Base-by-base conservation (phyloP, 2,888 invertebrate species). In the Cephus spinipes region DNA sequence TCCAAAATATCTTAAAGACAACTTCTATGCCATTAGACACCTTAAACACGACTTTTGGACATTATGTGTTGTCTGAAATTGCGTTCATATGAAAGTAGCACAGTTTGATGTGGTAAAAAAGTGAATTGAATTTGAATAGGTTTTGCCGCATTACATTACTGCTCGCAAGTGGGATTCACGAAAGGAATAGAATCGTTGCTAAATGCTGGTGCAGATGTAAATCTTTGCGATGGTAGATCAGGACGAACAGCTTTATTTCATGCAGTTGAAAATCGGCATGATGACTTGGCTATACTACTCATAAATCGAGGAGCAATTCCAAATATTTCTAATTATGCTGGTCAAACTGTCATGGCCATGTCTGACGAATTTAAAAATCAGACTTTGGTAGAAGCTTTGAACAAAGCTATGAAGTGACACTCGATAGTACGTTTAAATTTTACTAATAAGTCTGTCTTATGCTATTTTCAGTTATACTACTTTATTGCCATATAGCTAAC, bases 221-320 rank as follows among this genome's bases (percentile, higher is more conserved):
- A 91, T 83, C 73, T 89, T 4, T 84, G 81, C 11, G 91, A 91
- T 71, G 81, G 80, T 31, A 88, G 86, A 80, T 90, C 90, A 1
- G 91, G 91, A 30, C 85, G 87, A 79, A 90, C 91, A 0, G 77
- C 91, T 11, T 80, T 91, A 4, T 91, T 91, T 81, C 87, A 89
- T 74, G 90, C 91, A 3, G 36, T 91, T 1, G 90, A 91, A 77
- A 86, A 87, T 74, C 76, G 82, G 15, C 79, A 86, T 12, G 74
- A 82, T 23, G 68, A 79, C 1, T 34, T 88, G 1, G 87, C 85
- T 0, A 81, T 83, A 36, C 69, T 80, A 30, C 79, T 91, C 6
- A 30, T 90, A 40, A 79, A 82, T 3, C 79, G 80, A 4, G 87
- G 88, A 6, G 91, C 90, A 0, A 79, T 81, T 31, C 79, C 87